Percentiles rank a stretch among this genome's conserved stretches.
phyloP scores from a whole-genome alignment of 2,888 invertebrate genomes.

The Laspeyria flexula region DNA sequence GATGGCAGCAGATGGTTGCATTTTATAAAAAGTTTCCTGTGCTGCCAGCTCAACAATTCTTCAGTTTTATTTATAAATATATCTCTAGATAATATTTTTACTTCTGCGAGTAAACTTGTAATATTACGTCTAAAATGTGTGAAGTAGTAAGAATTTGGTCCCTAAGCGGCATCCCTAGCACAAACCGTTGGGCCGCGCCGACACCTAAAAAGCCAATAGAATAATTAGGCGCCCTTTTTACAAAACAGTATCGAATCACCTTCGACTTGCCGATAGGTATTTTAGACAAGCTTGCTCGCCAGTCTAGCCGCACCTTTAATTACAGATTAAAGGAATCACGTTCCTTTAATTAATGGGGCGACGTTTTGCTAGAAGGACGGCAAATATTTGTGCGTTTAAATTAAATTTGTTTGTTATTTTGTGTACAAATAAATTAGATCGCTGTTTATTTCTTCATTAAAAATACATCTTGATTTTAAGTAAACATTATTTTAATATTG shows the following conservation, averaged over 20 bases:
- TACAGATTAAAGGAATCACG: slow-evolving; percentile 10
- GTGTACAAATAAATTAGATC: neutral
- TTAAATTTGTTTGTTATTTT: neutral
- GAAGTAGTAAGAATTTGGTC: too few relatives aligned
- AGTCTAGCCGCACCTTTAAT: slow-evolving; percentile 10
- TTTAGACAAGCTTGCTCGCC: neutral
- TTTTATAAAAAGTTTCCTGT: neutral
- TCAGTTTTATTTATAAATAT: too few relatives aligned
- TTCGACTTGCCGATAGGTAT: neutral
- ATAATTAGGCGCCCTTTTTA: slow-evolving; percentile 23
- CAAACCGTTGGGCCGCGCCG: neutral
- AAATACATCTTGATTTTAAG: neutral
- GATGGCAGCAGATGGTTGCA: too few relatives aligned
- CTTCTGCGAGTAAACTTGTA: too few relatives aligned
- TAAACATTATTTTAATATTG: too few relatives aligned
- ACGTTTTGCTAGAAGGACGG: neutral
- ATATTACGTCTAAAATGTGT: too few relatives aligned
- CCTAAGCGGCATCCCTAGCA: slow-evolving; percentile 1
- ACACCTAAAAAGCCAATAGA: slow-evolving; percentile 5
- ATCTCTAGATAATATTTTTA: too few relatives aligned
- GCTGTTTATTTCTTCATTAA: neutral
- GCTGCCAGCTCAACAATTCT: too few relatives aligned
- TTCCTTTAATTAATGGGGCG: slow-evolving; percentile 8
- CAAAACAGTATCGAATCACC: slow-evolving; percentile 11
- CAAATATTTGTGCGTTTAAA: slow-evolving; percentile 1